phyloP scores from a whole-genome alignment of 2,888 invertebrate genomes.

The Pedicia rivosa region DNA sequence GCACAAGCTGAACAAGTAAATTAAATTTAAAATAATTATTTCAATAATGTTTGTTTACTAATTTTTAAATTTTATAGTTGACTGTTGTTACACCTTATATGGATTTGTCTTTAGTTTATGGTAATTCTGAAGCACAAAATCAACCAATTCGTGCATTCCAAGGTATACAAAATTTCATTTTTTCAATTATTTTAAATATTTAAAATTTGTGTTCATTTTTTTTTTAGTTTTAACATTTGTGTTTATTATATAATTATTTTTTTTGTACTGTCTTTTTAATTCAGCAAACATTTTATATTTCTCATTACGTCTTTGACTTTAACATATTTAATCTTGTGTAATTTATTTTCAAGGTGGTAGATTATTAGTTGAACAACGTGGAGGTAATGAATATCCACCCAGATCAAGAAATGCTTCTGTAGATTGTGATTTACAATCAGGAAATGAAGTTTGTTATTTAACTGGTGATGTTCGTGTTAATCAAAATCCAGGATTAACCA shows the following conservation, averaged over 20 bases:
- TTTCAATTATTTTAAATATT: too few relatives aligned
- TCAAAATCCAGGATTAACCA: constrained; percentile 32
- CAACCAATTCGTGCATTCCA: constrained; percentile 46
- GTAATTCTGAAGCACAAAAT: constrained; percentile 49
- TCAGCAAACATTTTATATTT: too few relatives aligned
- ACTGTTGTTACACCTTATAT: constrained; percentile 53
- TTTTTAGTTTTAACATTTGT: too few relatives aligned
- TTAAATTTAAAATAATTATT: constrained; percentile 17
- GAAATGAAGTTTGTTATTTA: constrained; percentile 57
- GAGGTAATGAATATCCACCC: constrained; percentile 56
- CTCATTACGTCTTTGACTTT: too few relatives aligned
- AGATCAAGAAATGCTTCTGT: constrained; percentile 47
- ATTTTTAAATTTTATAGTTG: constrained; percentile 31
- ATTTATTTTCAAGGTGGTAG: constrained; percentile 58
- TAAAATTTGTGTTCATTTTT: too few relatives aligned
- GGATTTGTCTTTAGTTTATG: constrained; percentile 69
- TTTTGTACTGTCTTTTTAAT: too few relatives aligned
- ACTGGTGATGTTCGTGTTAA: constrained; percentile 41
- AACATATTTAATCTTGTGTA: too few relatives aligned
- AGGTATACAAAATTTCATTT: too few relatives aligned
- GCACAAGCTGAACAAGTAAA: constrained; percentile 49
- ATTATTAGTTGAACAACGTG: constrained; percentile 41
- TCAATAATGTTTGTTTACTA: constrained; percentile 33
- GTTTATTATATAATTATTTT: too few relatives aligned
- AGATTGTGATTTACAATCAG: constrained; percentile 47